Conservation (phyloP, 1,140 invertebrate species). For the Chlorops oryzae region DNA sequence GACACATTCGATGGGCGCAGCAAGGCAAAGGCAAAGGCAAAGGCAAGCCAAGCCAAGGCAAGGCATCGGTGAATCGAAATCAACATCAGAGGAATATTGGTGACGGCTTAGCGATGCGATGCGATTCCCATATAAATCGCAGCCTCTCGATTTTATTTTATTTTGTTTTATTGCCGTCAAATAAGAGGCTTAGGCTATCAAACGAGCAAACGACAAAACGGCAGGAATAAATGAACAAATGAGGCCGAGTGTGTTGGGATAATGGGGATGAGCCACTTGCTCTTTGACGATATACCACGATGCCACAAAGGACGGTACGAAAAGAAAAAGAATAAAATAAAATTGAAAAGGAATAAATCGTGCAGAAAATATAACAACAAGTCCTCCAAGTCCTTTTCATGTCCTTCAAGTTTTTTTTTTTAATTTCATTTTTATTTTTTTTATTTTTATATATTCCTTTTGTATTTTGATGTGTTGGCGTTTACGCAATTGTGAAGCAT, state of each 20-base stretch:
- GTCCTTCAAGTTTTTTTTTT: background rate
- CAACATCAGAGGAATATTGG: constrained; percentile 33
- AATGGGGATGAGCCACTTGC: constrained; percentile 28
- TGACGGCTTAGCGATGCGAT: constrained; percentile 7
- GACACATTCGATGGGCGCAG: constrained; percentile 45
- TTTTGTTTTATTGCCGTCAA: constrained; percentile 46
- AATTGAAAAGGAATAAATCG: constrained; percentile 33
- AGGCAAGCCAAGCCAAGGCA: no score
- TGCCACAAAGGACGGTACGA: background rate
- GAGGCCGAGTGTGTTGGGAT: constrained; percentile 30
- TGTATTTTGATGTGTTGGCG: no score
- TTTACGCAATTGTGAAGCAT: no score
- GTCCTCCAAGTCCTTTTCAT: constrained; percentile 10
- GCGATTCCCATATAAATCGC: constrained; percentile 1
- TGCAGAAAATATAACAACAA: constrained; percentile 44
- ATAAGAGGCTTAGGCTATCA: constrained; percentile 42
- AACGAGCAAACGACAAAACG: constrained; percentile 23
- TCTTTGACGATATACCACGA: constrained; percentile 11
- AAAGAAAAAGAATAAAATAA: no score
- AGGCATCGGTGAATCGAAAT: constrained; percentile 43
- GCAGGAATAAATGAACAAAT: constrained; percentile 44
- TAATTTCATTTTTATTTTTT: background rate
- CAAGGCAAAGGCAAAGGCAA: no score
- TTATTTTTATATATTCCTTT: background rate
- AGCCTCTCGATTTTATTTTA: constrained; percentile 33